Evolutionary conservation across 2,888 invertebrate species (phyloP), one percentile per base, ranked within the genome.

Genomic region (Coelinius sp.): DNA sequence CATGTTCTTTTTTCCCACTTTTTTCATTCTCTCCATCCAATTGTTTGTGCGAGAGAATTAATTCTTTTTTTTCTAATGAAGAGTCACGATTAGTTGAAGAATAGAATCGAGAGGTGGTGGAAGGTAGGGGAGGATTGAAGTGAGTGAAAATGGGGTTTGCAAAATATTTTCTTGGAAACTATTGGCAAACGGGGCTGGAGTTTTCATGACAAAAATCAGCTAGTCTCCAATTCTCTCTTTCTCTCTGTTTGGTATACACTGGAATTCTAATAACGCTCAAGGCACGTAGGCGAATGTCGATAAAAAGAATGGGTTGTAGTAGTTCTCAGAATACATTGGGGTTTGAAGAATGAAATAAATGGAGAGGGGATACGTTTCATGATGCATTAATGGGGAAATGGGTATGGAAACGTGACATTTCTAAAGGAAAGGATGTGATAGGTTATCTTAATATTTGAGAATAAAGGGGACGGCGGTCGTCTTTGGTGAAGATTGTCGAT

Each of bases 241-340:
- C 76, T 72, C 17, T 17, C 17, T 17, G 1, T 73, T 71, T 71
- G 74, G 64, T 56, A 49, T 74, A 71, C 73, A 68, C 70, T 71
- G 76, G 77, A 78, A 78, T 78, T 78, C 76, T 75, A 78, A 78
- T 78, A 78, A 78, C 76, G 77, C 74, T 66, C 68, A 67, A 59
- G 73, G 75, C 76, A 78, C 76, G 76, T 76, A 76, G 73, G 76
- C 75, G 75, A 75, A 77, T 77, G 77, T 77, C 77, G 76, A 77
- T 77, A 75, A 77, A 75, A 62, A 20, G 70, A 71, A 71, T 67
- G 67, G 56, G 53, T 53, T 59, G 41, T 63, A 63, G 41, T 38
- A 63, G n/a, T 63, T 63, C 41, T 38, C 38, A 24, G 41, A 44
- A 63, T 24, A 63, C 24, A 41, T 35, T 25, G 14, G 41, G 22